These are phyloP conservation scores for Eudasyphora cyanicolor DNA, from an alignment of 2,888 invertebrate genomes.

Conservation along the genomic window DNA sequence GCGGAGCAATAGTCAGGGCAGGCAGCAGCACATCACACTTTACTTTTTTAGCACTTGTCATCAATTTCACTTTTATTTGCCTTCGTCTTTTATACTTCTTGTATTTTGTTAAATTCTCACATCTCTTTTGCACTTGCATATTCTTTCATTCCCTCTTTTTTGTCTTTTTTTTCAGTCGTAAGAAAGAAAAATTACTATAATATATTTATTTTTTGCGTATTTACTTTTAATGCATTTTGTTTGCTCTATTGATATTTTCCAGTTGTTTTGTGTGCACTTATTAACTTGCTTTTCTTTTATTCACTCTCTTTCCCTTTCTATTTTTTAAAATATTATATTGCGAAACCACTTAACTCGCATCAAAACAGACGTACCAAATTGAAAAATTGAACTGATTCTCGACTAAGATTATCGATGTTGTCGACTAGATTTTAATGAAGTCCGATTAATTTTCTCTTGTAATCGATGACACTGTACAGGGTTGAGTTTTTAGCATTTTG, in stretches of 20 bases:
- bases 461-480: too few relatives aligned
- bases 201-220: conserved; percentile 53
- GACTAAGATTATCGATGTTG: too few relatives aligned
- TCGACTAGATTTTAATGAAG: too few relatives aligned
- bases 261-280: conserved; percentile 31
- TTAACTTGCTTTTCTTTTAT: conserved; percentile 24
- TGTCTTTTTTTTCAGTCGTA: conserved; percentile 28
- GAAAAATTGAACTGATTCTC: conserved; percentile 39
- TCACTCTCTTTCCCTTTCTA: conserved; percentile 13
- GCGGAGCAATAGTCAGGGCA: not conserved
- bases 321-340: conserved; percentile 40
- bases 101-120: not conserved
- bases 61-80: conserved; percentile 33
- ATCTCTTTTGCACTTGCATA: conserved; percentile 19
- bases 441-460: too few relatives aligned
- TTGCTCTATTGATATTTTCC: conserved; percentile 25
- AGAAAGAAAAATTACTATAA: conserved; percentile 17
- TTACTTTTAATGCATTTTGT: conserved; percentile 30
- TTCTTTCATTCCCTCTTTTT: conserved; percentile 30
- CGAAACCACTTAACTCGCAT: conserved; percentile 56
- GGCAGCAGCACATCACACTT: not conserved
- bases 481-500: too few relatives aligned
- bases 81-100: not conserved
- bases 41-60: conserved; percentile 35
- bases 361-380: conserved; percentile 33